These are phyloP conservation scores for Myotis brandtii DNA, from an alignment of 2,113 vertebrate species.

Conservation along the genomic window DNA sequence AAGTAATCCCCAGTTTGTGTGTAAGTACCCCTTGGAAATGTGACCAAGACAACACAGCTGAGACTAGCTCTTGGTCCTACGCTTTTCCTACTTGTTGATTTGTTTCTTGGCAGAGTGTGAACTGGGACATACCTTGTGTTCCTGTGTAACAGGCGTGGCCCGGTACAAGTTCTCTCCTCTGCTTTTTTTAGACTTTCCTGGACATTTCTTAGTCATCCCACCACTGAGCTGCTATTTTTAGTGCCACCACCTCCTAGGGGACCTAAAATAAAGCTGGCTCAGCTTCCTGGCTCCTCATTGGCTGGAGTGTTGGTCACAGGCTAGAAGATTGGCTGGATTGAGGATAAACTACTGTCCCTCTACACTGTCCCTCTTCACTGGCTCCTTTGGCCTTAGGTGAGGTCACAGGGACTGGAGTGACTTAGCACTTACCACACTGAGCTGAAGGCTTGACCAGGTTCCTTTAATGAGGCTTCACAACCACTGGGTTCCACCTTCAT, in stretches of 20 bases:
- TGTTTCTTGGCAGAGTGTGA: constrained; percentile 41
- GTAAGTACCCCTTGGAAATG: not conserved
- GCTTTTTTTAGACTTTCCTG: constrained; percentile 75
- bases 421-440: not conserved
- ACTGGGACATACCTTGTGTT: constrained; percentile 51
- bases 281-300: constrained; percentile 58
- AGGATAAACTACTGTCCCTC: not conserved
- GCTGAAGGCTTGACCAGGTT: constrained; percentile 4
- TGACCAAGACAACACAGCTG: not conserved
- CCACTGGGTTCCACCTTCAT: not conserved
- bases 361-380: not conserved
- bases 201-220: constrained; percentile 77
- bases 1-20: not conserved
- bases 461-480: not conserved
- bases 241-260: constrained; percentile 58
- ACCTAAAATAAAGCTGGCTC: constrained; percentile 79
- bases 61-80: not conserved
- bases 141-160: not conserved
- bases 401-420: not conserved
- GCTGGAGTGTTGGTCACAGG: constrained; percentile 35
- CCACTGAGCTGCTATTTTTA: constrained; percentile 76
- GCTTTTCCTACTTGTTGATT: constrained; percentile 43
- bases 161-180: constrained; percentile 45
- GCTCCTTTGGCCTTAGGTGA: constrained; percentile 56
- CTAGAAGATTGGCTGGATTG: constrained; percentile 20